Evolutionary conservation across 2,797 vertebrate genomes (phyloP).

Genomic region (Malurus splendens): DNA sequence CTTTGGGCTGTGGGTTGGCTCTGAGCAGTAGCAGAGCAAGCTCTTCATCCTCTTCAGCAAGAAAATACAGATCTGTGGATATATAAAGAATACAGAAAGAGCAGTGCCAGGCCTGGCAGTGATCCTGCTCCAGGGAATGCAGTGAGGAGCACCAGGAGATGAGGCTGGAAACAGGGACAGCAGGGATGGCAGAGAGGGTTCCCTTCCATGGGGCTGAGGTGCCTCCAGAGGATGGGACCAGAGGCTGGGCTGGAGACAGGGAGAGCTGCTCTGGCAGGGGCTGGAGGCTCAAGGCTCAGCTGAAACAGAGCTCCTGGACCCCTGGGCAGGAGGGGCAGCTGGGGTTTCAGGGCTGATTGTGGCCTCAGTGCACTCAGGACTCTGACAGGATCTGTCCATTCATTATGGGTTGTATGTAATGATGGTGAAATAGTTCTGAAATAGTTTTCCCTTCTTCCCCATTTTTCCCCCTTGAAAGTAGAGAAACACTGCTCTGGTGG

Average conservation of each 20-base stretch:
- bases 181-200: neutral
- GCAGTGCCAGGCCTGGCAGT: neutral
- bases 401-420: neutral
- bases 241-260: neutral
- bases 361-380: neutral
- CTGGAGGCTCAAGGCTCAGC: neutral
- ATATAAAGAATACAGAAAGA: neutral
- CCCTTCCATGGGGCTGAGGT: accelerated
- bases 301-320: neutral
- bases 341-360: neutral
- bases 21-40: neutral
- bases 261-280: neutral
- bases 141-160: neutral
- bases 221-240: neutral
- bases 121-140: neutral
- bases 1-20: neutral
- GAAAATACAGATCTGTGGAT: neutral
- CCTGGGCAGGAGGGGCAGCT: neutral
- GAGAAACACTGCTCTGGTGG: neutral
- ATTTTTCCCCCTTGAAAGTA: neutral
- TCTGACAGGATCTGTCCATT: neutral
- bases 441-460: neutral
- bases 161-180: neutral
- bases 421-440: neutral
- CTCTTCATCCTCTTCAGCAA: neutral